A percentile compares a stretch with the other conserved stretches of the same genome.
phyloP scores from a whole-genome alignment of 2,888 invertebrate genomes.

The Oeneis ivallda region DNA sequence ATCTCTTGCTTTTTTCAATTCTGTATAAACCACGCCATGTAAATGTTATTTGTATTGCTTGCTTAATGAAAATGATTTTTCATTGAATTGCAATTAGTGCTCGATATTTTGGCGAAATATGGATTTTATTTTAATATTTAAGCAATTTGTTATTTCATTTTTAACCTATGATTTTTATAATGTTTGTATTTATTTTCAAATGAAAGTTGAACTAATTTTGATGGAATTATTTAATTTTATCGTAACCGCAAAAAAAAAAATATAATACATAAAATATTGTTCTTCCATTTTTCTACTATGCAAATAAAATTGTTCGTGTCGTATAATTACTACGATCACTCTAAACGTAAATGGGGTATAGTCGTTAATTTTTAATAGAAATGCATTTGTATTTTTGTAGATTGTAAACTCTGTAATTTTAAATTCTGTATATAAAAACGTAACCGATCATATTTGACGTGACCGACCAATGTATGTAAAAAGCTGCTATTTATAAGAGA shows the following conservation, averaged over 20 bases:
- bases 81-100: neutral
- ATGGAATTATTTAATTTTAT: neutral
- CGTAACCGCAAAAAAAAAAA: neutral
- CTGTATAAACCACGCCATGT: neutral
- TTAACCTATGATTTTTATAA: neutral
- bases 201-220: neutral
- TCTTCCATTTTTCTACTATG: neutral
- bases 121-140: neutral
- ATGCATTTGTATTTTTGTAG: neutral
- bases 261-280: neutral
- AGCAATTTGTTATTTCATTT: neutral
- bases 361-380: neutral
- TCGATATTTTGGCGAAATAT: neutral
- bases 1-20: too few relatives aligned
- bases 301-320: neutral
- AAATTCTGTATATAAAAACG: neutral
- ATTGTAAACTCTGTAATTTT: constrained; percentile 1
- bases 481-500: constrained; percentile 10
- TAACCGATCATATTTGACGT: constrained; percentile 5
- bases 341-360: neutral
- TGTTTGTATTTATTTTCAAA: neutral
- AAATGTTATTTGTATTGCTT: neutral
- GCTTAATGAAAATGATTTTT: neutral
- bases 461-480: constrained; percentile 17
- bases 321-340: neutral